These are phyloP conservation scores for Manis javanica DNA, from an alignment of 2,797 vertebrate genomes.

Conservation along the genomic window DNA sequence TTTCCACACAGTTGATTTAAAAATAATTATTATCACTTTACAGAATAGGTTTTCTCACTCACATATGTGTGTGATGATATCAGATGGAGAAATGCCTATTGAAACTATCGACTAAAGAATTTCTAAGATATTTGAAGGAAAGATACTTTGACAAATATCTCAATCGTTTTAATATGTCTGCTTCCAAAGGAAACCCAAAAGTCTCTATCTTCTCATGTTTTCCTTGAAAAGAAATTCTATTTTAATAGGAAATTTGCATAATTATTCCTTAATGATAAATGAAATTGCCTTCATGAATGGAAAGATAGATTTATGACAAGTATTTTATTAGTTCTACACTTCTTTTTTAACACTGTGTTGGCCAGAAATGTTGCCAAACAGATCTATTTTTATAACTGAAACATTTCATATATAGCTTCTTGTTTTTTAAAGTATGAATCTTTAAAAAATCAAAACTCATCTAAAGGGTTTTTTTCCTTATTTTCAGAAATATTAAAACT, in stretches of 20 bases:
- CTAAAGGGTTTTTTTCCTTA: background rate
- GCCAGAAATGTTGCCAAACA: background rate
- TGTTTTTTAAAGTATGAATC: background rate
- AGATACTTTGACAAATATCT: background rate
- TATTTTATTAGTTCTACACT: background rate
- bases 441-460: constrained; percentile 21
- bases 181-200: background rate
- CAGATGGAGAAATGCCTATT: constrained; percentile 46
- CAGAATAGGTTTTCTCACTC: constrained; percentile 62
- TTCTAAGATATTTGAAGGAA: constrained; percentile 31
- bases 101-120: constrained; percentile 45
- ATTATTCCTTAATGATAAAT: background rate
- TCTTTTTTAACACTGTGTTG: background rate
- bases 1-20: constrained; percentile 68
- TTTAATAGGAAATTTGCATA: background rate
- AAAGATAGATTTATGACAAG: constrained; percentile 6
- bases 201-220: background rate
- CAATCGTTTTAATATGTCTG: background rate
- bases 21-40: constrained; percentile 71
- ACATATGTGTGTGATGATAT: constrained; percentile 8
- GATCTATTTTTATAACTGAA: background rate
- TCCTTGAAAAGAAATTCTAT: background rate
- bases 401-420: background rate
- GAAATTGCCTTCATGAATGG: background rate
- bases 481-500: constrained; percentile 16